Evolutionary conservation across 2,113 vertebrate genomes (phyloP), one percentile per base, ranked within the genome.

Genomic region (Apteryx mantelli): DNA sequence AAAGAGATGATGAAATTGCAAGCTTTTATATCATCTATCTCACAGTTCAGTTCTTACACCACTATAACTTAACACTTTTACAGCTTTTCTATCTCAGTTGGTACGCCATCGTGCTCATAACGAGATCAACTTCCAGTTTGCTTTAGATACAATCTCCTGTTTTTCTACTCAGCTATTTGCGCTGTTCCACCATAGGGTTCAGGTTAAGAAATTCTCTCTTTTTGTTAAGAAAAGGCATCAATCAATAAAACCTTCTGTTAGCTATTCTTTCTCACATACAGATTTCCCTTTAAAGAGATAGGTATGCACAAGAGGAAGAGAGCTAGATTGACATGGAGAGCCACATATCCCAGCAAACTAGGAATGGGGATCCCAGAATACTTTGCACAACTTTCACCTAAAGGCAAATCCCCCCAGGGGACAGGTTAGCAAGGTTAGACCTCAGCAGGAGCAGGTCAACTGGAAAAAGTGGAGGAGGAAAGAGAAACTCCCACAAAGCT

Each of bases 151-250:
- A 82, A 95, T 70, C 38, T 84, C 81, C 79, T 91, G 81, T 50
- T 96, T 95, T 92, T 77, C 46, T 80, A 89, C 91, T 80, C 68
- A 94, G 50, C 91, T 93, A 91, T 28, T 65, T 46, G 13, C 20
- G 11, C 64, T 74, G 15, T 88, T 94, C 53, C 50, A 71, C 55
- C 64, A 63, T 0, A 11, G 79, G 16, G 17, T 63, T 94, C 36
- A 78, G 50, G 63, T 60, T 42, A 75, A 70, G 18, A 89, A 89
- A 7, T 78, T 70, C 63, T 71, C 71, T 6, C 2, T 34, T 90
- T 89, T 77, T 60, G 15, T 58, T 58, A 58, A 46, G 30, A 18
- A 58, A 58, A 58, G 56, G 19, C 56, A 34, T 60, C 30, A 32
- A 34, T 34, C 56, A 60, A 56, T 56, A 56, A 60, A 60, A 18